phyloP scores from a whole-genome alignment of 2,797 vertebrate species.

The Denticeps clupeoides region DNA sequence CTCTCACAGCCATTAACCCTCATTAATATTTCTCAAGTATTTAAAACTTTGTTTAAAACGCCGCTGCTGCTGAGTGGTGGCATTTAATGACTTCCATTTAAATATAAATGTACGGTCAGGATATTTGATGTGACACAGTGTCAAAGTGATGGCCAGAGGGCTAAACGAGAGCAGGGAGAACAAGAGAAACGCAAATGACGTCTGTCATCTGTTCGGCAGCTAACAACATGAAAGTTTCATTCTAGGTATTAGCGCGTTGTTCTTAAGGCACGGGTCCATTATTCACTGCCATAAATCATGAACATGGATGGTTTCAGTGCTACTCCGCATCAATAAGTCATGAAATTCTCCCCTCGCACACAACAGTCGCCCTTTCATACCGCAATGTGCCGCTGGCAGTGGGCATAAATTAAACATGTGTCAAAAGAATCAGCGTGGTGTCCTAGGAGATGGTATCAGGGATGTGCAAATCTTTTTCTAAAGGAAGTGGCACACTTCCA shows the following conservation, averaged over 20 bases:
- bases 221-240: conserved; percentile 29
- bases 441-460: conserved; percentile 5
- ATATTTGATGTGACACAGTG: neutral
- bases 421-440: conserved; percentile 3
- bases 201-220: conserved; percentile 20
- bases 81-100: too few relatives aligned
- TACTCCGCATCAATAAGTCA: conserved; percentile 38
- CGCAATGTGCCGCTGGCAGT: conserved; percentile 28
- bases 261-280: conserved; percentile 18
- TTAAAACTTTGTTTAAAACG: too few relatives aligned
- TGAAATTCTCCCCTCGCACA: conserved; percentile 28
- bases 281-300: conserved; percentile 28
- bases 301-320: conserved; percentile 29
- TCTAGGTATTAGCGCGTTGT: conserved; percentile 26
- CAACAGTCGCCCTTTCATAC: conserved; percentile 26
- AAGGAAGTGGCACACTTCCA: conserved; percentile 50
- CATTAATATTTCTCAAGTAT: neutral
- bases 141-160: neutral
- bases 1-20: neutral
- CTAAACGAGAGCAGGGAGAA: neutral
- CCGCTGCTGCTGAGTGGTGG: neutral
- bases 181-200: conserved; percentile 10
- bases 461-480: conserved; percentile 27
- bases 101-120: too few relatives aligned
- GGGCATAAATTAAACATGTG: conserved; percentile 30